Evolutionary conservation across 2,888 invertebrate species (phyloP).

Genomic region (Tupiocoris notatus): DNA sequence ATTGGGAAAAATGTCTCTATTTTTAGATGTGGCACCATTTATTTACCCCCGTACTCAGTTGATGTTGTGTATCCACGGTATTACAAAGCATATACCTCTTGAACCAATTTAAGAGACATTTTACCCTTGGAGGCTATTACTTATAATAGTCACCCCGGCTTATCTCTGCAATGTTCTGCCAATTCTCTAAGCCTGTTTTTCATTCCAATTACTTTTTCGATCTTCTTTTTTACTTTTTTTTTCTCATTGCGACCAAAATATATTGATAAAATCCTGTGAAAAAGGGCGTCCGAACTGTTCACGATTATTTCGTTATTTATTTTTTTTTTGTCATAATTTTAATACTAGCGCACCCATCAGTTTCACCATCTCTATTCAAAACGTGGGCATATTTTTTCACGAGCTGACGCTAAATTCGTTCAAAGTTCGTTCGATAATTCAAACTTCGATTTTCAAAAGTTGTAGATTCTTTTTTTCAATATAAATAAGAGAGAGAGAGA

Average conservation of each 20-base stretch:
- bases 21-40: slow-evolving; percentile 46
- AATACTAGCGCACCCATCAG: slow-evolving; percentile 9
- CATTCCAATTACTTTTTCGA: not conserved
- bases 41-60: slow-evolving; percentile 45
- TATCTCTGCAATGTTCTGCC: slow-evolving; percentile 47
- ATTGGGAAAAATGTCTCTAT: slow-evolving; percentile 43
- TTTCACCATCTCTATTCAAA: slow-evolving; percentile 18
- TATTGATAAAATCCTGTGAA: slow-evolving; percentile 33
- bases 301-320: not conserved
- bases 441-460: no score
- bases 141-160: slow-evolving; percentile 47
- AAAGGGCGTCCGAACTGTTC: slow-evolving; percentile 18
- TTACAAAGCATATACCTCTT: slow-evolving; percentile 45
- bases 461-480: no score
- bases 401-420: not conserved
- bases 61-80: slow-evolving; percentile 44
- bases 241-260: slow-evolving; percentile 9
- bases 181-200: slow-evolving; percentile 12
- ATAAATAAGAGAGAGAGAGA: no score
- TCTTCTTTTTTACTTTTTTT: not conserved
- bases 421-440: no score
- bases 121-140: slow-evolving; percentile 47
- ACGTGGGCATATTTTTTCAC: not conserved
- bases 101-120: slow-evolving; percentile 47
- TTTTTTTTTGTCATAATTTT: not conserved